A percentile compares a stretch with the other conserved stretches of the same genome.
These are phyloP conservation scores for Caenorhabditis doughertyi DNA, from an alignment of 2,888 invertebrate genomes.

Conservation along the genomic window DNA sequence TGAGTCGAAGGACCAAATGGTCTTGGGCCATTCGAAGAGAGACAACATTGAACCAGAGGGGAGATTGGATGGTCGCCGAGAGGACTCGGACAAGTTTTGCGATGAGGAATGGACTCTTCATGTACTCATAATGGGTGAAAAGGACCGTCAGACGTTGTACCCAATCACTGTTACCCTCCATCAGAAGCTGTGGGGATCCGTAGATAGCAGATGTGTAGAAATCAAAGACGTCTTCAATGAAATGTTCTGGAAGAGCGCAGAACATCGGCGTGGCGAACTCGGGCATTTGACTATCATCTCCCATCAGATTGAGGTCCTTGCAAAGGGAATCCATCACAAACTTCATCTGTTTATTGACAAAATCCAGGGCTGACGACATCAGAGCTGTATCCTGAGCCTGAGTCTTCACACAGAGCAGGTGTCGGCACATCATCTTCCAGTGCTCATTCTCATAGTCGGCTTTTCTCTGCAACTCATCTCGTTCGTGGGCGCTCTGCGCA, in stretches of 20 bases:
- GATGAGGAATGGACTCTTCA: conserved; percentile 96
- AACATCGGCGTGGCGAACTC: conserved; percentile 88
- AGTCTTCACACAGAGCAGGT: conserved; percentile 93
- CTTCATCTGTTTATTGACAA: conserved; percentile 92
- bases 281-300: conserved; percentile 79
- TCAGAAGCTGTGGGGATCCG: conserved; percentile 88
- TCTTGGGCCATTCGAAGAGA: conserved; percentile 88
- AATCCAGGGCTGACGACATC: conserved; percentile 90
- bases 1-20: conserved; percentile 91
- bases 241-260: conserved; percentile 95
- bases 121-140: conserved; percentile 92
- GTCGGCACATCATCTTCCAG: conserved; percentile 86
- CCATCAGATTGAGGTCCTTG: conserved; percentile 38
- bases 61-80: conserved; percentile 60
- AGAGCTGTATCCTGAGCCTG: conserved; percentile 91
- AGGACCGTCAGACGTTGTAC: conserved; percentile 93
- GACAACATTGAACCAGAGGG: conserved; percentile 66
- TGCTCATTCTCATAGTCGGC: conserved; percentile 3
- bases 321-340: conserved; percentile 86
- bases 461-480: conserved; percentile 22
- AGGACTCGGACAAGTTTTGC: conserved; percentile 87
- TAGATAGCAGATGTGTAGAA: conserved; percentile 94
- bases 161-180: conserved; percentile 86
- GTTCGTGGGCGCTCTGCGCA: conserved; percentile 8
- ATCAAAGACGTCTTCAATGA: conserved; percentile 97